Evolutionary conservation across 2,797 vertebrate species (phyloP).

Genomic region (Eutrigla gurnardus): DNA sequence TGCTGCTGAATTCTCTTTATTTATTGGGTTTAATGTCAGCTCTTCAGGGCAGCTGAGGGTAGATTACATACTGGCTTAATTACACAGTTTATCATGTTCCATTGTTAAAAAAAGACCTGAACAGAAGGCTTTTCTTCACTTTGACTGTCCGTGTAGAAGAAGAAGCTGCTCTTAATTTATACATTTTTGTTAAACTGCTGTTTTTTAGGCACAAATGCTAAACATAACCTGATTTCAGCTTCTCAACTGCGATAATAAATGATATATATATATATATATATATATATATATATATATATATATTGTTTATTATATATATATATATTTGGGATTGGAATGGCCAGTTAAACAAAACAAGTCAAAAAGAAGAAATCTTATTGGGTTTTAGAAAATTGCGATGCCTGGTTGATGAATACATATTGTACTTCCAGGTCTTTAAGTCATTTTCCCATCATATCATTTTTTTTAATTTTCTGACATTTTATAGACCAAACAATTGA

Average conservation of each 20-base stretch:
- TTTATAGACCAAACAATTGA: not conserved
- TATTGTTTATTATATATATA: no score
- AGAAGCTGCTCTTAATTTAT: not conserved
- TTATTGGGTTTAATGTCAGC: constrained; percentile 12
- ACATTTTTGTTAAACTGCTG: not conserved
- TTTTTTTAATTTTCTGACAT: not conserved
- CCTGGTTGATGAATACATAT: not conserved
- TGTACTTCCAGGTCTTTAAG: not conserved
- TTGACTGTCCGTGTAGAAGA: not conserved
- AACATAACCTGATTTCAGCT: not conserved
- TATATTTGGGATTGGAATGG: no score
- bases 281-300: no score
- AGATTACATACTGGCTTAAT: constrained; percentile 9
- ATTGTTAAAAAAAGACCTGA: not conserved
- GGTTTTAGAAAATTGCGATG: not conserved
- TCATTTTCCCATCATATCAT: not conserved
- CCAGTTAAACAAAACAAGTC: not conserved
- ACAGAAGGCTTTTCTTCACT: not conserved
- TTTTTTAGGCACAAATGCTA: not conserved
- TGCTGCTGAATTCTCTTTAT: not conserved
- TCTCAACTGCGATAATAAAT: not conserved
- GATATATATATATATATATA: no score
- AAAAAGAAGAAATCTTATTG: not conserved
- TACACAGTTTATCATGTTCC: not conserved
- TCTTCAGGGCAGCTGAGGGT: constrained; percentile 6